Evolutionary conservation across 53 echinoderm and acorn worm genomes (phyloP).

Genomic region (Mesocentrotus franciscanus): DNA sequence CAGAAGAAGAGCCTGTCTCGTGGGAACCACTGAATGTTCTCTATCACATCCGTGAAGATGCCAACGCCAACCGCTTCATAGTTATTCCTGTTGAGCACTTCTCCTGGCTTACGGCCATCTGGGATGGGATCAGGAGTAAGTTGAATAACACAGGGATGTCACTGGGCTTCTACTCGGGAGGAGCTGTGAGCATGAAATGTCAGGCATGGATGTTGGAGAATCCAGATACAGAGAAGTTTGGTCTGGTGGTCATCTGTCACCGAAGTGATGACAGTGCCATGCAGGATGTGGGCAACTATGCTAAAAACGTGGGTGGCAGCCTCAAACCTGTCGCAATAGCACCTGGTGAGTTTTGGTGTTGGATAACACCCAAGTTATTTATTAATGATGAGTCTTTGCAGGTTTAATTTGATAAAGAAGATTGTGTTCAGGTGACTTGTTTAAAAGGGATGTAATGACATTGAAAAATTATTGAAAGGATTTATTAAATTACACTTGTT

Average conservation of each 20-base stretch:
- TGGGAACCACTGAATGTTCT: slow-evolving; percentile 80
- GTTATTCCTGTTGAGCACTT: slow-evolving; percentile 84
- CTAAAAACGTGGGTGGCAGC: slow-evolving; percentile 94
- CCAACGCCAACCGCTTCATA: slow-evolving; percentile 77
- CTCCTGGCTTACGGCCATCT: slow-evolving; percentile 87
- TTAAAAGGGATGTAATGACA: background rate
- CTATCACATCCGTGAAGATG: slow-evolving; percentile 71
- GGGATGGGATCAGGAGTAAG: slow-evolving; percentile 82
- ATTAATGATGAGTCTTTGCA: background rate
- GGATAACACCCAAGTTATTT: background rate
- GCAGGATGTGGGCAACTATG: slow-evolving; percentile 96
- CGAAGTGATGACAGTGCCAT: slow-evolving; percentile 81
- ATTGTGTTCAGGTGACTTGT: background rate
- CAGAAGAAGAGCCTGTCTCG: slow-evolving; percentile 82
- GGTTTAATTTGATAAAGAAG: background rate
- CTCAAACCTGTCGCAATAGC: slow-evolving; percentile 90
- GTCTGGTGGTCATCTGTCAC: slow-evolving; percentile 93
- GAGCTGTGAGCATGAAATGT: slow-evolving; percentile 91
- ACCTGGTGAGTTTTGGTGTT: slow-evolving; percentile 77
- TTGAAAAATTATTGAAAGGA: background rate
- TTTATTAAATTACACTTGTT: background rate
- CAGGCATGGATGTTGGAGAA: slow-evolving; percentile 98
- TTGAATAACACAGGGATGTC: slow-evolving; percentile 77
- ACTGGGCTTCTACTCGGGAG: slow-evolving; percentile 83
- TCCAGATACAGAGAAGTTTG: slow-evolving; percentile 91